phyloP scores from a whole-genome alignment of 1,140 invertebrate species.

The Limonius californicus region DNA sequence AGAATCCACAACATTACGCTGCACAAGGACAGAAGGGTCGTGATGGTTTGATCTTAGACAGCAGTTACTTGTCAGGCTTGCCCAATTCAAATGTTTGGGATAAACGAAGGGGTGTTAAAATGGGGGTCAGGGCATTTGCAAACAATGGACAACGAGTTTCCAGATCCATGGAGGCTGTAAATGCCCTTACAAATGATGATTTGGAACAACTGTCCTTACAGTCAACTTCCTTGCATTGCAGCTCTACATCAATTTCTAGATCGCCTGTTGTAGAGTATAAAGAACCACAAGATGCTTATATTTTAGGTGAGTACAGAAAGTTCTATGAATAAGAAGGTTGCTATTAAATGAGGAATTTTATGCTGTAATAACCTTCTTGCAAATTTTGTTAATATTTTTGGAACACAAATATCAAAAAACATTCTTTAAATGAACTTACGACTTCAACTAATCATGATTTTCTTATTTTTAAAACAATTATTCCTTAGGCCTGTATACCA shows the following conservation, averaged over 20 bases:
- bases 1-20: conserved; percentile 54
- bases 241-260: conserved; percentile 37
- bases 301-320: conserved; percentile 36
- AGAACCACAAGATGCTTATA: conserved; percentile 35
- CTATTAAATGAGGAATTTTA: no score
- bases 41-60: conserved; percentile 42
- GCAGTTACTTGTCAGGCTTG: conserved; percentile 45
- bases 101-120: conserved; percentile 64
- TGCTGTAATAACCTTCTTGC: not conserved
- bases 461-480: no score
- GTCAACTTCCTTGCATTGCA: conserved; percentile 41
- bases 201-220: conserved; percentile 42
- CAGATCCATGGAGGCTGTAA: conserved; percentile 47
- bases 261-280: conserved; percentile 24
- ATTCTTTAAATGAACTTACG: no score
- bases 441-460: no score
- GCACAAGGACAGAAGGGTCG: not conserved
- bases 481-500: no score
- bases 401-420: no score
- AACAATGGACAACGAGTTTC: conserved; percentile 42
- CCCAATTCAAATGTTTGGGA: conserved; percentile 32
- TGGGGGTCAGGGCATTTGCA: conserved; percentile 63
- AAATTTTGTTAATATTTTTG: not conserved
- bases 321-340: not conserved
- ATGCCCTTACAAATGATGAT: conserved; percentile 35